Base-by-base conservation (phyloP, 1,140 invertebrate species). In the Brachionus plicatilis region DNA sequence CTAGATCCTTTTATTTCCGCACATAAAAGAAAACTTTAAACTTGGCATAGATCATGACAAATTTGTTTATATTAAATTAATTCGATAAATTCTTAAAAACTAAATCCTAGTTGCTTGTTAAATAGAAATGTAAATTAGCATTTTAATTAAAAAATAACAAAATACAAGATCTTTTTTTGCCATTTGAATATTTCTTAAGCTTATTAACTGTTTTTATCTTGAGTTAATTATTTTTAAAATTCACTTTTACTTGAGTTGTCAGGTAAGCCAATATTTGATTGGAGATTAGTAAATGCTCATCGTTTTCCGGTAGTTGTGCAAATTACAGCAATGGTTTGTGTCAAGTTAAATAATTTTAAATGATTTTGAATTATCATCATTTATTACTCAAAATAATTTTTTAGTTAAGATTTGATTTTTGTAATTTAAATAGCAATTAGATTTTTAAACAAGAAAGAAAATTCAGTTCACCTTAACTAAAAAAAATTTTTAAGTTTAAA, bases 61-160 rank as follows among this genome's bases (percentile, higher is more conserved):
- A 33, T 68, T 68, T 68, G 66, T 68, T 68, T 75, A 41, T 75
- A 75, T 24, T 60, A 60, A 27, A 60, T 60, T 60, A 60, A 9
- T 60, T 60, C 9, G 53, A 60, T 60, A 75, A 75, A 24, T 6
- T 75, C 17, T 75, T 72, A 24, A 75, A 72, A 75, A 75, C 8
- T 41, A 43, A 43, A 43, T 43, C 70, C 41, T 17, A n/a, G 20
- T 75, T 24, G 14, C 9, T 37, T 76, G 45, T 76, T 50, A 24
- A 47, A 50, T 24, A 37, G 20, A 29, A 76, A 50, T 50, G 27
- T 24, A 76, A 76, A 76, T 76, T 76, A 76, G 72, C 72, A 76
- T 76, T 76, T 76, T 76, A 76, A 76, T 76, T 76, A 76, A 76
- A 76, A 76, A 76, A 76, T 50, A 76, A 76, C 72, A 76, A 50